Evolutionary conservation across 2,888 invertebrate species (phyloP), one percentile per base, ranked within the genome.

Genomic region (Hecatera dysodea): DNA sequence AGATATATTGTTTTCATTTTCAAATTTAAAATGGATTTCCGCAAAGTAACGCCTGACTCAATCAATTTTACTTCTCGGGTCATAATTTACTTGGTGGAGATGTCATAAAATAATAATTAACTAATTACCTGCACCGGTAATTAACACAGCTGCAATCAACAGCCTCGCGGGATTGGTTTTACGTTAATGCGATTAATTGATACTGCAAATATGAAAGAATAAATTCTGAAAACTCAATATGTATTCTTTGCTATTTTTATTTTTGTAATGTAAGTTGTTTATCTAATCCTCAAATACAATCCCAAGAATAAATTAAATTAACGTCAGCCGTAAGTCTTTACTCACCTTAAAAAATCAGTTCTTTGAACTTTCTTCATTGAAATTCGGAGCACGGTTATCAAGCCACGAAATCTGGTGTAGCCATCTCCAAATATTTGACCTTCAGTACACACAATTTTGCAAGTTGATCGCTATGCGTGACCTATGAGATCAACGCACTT

Each of bases 401-500:
- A 72, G 75, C 81, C 76, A 83, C 74, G 68, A 84, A 85, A 85
- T 87, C 81, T 75, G 78, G 75, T 78, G 79, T 81, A 84, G 82
- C 78, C 62, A 75, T 86, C 80, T 88, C 81, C 84, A 88, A 92
- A 90, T 90, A 89, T 91, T 88, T 90, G 89, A 92, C 90, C 90
- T 92, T 90, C 85, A 83, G 52, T 24, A 61, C 80, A 82, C 81
- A 79, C 75, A 86, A 88, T 89, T 90, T 89, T 85, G 87, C 88
- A 80, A 89, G 86, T 85, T 84, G 84, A 86, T 81, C 78, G 79
- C 70, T 85, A 80, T 86, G 86, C 81, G 86, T 91, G 90, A 90
- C 89, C 92, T 90, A 87, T 86, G 89, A 88, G 92, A 90, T 89
- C 92, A 92, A 92, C 88, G 93, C 86, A 89, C 93, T 92, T 90